A percentile compares a stretch with the other conserved stretches of the same genome.
Conservation (phyloP, 2,113 vertebrate species). For the Uria aalge region DNA sequence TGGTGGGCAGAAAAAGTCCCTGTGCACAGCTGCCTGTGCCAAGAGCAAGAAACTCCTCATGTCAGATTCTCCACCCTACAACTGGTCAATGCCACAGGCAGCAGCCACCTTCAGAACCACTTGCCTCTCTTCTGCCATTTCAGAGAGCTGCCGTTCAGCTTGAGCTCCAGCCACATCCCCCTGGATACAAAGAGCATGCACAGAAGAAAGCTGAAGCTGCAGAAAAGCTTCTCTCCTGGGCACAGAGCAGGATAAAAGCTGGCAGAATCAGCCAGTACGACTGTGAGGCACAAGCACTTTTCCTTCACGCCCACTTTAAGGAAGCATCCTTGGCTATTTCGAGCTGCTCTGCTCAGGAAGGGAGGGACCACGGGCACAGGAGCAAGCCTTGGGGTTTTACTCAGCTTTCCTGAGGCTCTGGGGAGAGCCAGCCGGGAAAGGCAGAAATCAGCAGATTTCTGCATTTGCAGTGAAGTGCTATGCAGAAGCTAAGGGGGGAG, state of each 20-base stretch:
- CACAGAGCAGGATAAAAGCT: background rate
- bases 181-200: accelerated
- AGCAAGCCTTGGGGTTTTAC: background rate
- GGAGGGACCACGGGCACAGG: background rate
- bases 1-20: background rate
- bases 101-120: background rate
- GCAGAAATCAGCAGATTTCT: background rate
- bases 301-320: background rate
- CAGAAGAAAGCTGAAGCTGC: background rate
- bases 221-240: background rate
- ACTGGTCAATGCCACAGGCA: background rate
- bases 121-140: background rate
- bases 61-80: background rate
- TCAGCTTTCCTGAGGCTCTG: background rate
- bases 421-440: background rate
- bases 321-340: background rate
- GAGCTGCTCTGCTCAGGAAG: background rate
- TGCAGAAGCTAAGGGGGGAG: background rate
- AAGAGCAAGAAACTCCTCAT: background rate
- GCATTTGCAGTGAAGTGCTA: background rate
- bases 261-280: background rate
- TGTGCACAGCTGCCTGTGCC: background rate
- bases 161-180: background rate
- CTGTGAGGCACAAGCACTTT: background rate
- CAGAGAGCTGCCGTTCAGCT: accelerated